Evolutionary conservation across 2,113 vertebrate genomes (phyloP), one percentile per base, ranked within the genome.

Genomic region (Tenebrosternarchus preto): DNA sequence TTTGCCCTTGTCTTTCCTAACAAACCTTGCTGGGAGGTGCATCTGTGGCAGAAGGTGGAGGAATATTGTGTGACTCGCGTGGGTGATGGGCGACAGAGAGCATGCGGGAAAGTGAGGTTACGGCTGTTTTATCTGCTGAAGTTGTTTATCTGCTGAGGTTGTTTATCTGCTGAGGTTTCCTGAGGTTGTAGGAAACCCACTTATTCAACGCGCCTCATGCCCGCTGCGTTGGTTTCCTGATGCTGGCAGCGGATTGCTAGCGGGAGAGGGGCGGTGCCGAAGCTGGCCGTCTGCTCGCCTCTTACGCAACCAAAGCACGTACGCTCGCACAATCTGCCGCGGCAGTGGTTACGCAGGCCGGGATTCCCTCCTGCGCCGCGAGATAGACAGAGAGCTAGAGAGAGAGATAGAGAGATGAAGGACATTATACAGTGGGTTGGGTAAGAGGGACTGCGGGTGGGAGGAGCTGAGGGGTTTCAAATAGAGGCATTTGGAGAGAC

Each of bases 311-410:
- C 80, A 61, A 33, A 80, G 27, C 55, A 19, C 50, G 69, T 77
- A 82, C 82, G 83, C 88, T 85, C 86, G 88, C 82, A 82, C 85
- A 85, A 78, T 85, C 87, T 90, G 88, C 89, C 90, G 88, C 84
- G 85, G 90, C 86, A 77, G 76, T 50, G 43, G 5, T 84, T 77
- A 66, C 25, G 79, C 82, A 88, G 88, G 43, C 27, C 77, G 92
- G 93, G 92, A 92, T 93, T 93, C 91, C 91, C 90, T 91, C 82
- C 85, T 88, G 88, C 75, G 86, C 56, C 50, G 59, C 55, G 63
- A 85, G 81, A 74, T 22, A 31, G 74, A 63, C 39, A 43, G 57
- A n/a, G n/a, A n/a, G n/a, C n/a, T n/a, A n/a, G n/a, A n/a, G n/a
- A n/a, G n/a, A n/a, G 77, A 68, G 39, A 50, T 24, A 57, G n/a